Evolutionary conservation across 2,888 invertebrate genomes (phyloP).

Genomic region (Litoditis marina): DNA sequence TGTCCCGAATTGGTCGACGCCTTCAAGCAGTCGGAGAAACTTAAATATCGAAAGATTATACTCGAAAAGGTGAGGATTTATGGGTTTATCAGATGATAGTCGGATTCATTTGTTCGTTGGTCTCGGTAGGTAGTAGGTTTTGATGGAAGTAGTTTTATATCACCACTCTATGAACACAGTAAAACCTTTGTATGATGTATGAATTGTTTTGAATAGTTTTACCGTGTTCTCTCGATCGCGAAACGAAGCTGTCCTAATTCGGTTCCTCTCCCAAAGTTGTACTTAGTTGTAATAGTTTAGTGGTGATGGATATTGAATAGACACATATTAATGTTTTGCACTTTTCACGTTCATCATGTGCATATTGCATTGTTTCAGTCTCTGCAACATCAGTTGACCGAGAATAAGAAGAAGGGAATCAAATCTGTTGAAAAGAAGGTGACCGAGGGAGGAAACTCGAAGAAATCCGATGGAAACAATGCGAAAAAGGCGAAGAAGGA

Average conservation of each 20-base stretch:
- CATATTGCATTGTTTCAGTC: conserved; percentile 21
- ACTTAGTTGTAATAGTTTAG: too few relatives aligned
- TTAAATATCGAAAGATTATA: conserved; percentile 50
- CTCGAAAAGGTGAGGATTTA: conserved; percentile 45
- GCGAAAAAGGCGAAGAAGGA: conserved; percentile 20
- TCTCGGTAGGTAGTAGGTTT: too few relatives aligned
- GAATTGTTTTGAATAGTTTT: too few relatives aligned
- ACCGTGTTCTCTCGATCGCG: too few relatives aligned
- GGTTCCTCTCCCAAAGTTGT: too few relatives aligned
- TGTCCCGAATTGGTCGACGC: conserved; percentile 45
- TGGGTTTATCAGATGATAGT: background rate
- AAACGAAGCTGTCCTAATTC: too few relatives aligned
- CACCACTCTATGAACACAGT: too few relatives aligned
- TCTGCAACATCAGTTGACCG: conserved; percentile 23
- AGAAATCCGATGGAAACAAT: background rate
- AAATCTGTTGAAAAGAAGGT: conserved; percentile 23
- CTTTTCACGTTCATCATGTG: background rate
- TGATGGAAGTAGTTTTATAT: too few relatives aligned
- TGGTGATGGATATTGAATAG: too few relatives aligned
- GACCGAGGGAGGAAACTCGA: conserved; percentile 21
- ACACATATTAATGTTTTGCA: too few relatives aligned
- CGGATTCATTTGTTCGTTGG: background rate
- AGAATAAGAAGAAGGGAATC: conserved; percentile 29
- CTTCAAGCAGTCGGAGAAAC: conserved; percentile 44
- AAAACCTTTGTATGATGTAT: too few relatives aligned